Evolutionary conservation across 1,140 invertebrate species (phyloP), one percentile per base, ranked within the genome.

Genomic region (Drosophila ohnishii): DNA sequence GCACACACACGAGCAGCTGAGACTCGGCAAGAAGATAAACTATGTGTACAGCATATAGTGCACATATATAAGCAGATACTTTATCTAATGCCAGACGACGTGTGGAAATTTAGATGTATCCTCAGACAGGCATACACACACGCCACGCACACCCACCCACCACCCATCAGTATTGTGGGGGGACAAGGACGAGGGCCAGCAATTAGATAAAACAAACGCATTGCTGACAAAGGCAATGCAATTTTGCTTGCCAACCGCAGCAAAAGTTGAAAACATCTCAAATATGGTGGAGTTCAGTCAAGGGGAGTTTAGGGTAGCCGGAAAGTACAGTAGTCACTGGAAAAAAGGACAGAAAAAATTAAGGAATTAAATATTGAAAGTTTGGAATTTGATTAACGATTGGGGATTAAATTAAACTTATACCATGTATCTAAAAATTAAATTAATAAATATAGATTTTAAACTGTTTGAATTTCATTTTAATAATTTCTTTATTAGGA

Each of bases 141-240:
- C 56, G 16, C 39, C 39, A 9, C 57, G 22, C 35, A 10, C 22
- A 1, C 16, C 19, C n/a, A 44, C 22, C 2, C 16, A n/a, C 19
- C n/a, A 44, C 28, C 7, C 35, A 30, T 28, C 14, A 53, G 47
- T 25, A 11, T 7, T 30, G 37, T 45, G 28, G 61, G n/a, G 25
- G 40, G 28, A n/a, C 34, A 28, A 35, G 48, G 34, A 30, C 22
- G 37, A 35, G 45, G 50, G 11, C 22, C 16, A 55, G 85, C 84
- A 88, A 88, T 88, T 88, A 88, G 84, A 88, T 83, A 88, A 88
- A 88, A 88, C 84, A 88, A 88, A 88, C 84, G 80, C 80, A 87
- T 64, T 77, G 80, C 84, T 88, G 84, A 89, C 84, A 88, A 88
- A 88, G 84, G 84, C 84, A 88, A 80, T 88, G 84, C 84, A 88